Conservation (phyloP, 2,888 invertebrate genomes). For the Sinodicranocentrus sp. region DNA sequence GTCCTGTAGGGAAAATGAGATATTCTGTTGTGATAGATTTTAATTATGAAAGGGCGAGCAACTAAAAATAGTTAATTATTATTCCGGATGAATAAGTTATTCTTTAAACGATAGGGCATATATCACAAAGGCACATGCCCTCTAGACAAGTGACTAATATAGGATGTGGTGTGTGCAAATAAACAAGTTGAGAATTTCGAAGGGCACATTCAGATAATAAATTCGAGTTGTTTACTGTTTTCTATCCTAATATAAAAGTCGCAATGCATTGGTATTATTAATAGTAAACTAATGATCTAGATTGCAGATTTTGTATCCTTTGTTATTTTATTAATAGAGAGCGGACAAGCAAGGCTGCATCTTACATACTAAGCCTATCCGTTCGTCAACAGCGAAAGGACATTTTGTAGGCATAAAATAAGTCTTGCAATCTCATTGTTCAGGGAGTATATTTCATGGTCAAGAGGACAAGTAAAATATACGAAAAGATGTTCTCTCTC, state of each 20-base stretch:
- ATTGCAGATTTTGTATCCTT: background rate
- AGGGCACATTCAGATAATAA: no score
- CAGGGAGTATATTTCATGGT: slow-evolving; percentile 1
- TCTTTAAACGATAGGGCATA: background rate
- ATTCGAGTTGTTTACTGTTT: no score
- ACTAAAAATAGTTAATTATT: no score
- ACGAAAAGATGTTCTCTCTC: no score
- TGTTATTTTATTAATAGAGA: slow-evolving; percentile 6
- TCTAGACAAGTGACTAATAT: slow-evolving; percentile 3
- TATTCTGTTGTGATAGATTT: no score
- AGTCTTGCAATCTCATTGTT: background rate
- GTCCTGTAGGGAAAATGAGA: no score
- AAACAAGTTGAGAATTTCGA: no score
- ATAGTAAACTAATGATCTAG: slow-evolving; percentile 7
- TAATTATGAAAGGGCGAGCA: no score
- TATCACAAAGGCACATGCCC: background rate
- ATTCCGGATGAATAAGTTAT: background rate
- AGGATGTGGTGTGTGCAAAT: background rate
- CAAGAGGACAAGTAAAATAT: background rate
- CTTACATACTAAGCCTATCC: background rate
- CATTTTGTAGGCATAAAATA: background rate
- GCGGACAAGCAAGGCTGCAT: background rate
- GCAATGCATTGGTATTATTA: background rate
- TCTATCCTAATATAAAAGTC: no score
- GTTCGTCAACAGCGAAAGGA: background rate